Evolutionary conservation across 2,888 invertebrate species (phyloP), one percentile per base, ranked within the genome.

Genomic region (Drepana falcataria): DNA sequence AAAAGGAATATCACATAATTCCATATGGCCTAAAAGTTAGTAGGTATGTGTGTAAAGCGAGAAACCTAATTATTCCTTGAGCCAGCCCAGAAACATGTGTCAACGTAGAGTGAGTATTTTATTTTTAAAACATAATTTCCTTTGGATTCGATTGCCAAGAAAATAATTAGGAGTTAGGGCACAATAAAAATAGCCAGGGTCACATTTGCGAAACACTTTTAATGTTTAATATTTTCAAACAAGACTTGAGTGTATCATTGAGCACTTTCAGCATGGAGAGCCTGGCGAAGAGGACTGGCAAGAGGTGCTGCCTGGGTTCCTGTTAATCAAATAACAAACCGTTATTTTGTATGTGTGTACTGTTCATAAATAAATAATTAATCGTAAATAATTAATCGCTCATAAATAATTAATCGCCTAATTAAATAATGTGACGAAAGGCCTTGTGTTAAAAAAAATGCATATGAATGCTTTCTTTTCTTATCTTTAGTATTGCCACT

Each of bases 141-240:
- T 56, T 55, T 49, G 55, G 57, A 48, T 58, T 58, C 52, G 35
- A 37, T 37, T 37, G 37, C 6, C 4, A 40, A 2, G 4, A 40
- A 40, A 40, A 41, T 58, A 49, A 53, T 48, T 49, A 41, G 33
- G 5, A 21, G 21, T 21, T 21, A 21, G 21, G 21, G 59, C 53
- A 47, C 52, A 55, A 68, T 68, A 65, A 68, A 72, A 76, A 73
- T 57, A 62, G 55, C 52, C 52, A 56, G 56, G 59, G 61, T 91
- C 85, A 95, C 95, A 96, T 95, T 82, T 93, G 93, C 48, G 92
- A 87, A 62, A 95, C 92, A 66, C 95, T 94, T 81, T 93, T 89
- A 73, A 96, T 94, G 69, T 93, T 92, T 57, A 95, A 87, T 71
- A 96, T 81, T 54, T 77, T 77, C 48, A 96, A 80, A 52, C 93